Base-by-base conservation (phyloP, 2,113 vertebrate species). In the Lichenostomus cassidix region DNA sequence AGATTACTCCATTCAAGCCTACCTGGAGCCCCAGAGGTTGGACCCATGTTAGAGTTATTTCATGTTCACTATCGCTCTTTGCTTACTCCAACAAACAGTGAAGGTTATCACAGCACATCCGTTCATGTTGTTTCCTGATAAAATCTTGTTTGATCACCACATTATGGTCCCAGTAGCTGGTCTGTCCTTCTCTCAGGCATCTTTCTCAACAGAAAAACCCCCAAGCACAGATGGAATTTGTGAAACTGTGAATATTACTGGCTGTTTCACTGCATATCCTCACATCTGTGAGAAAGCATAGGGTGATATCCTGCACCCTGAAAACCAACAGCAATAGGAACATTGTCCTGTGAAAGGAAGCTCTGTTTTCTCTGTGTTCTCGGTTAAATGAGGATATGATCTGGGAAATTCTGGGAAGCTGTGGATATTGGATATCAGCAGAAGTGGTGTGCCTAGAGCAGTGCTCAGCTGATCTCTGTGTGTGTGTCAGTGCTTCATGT, bases 11-110 rank as follows among this genome's bases (percentile, higher is more conserved):
- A 17, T 24, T n/a, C n/a, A 8, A 37, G 55, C 27, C 46, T 88
- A 41, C 49, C 47, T 75, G 39, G 35, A 41, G 24, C 21, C 33
- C 11, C 23, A 64, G 69, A 73, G 47, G 12, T 22, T 79, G 56
- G 44, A 39, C 11, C 19, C 27, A 10, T 31, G 9, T 31, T 63
- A 29, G 33, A 47, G 24, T 68, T 27, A 24, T 23, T 79, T 77
- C 19, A 7, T 18, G 11, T 42, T 64, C 25, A 23, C 59, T n/a
- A 2, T 84, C 0, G 0, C n/a, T 47, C 35, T 65, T 24, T 1
- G 6, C 63, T 76, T 67, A 15, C 28, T 68, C 2, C 31, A 58
- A 4, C 25, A 37, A 78, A 53, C 12, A 15, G 24, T 21, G 68
- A 53, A 27, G 62, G 37, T 69, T 50, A 65, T 76, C 6, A 2